Conservation (phyloP, 2,888 invertebrate species). For the Hermaeophaga mercurialis region DNA sequence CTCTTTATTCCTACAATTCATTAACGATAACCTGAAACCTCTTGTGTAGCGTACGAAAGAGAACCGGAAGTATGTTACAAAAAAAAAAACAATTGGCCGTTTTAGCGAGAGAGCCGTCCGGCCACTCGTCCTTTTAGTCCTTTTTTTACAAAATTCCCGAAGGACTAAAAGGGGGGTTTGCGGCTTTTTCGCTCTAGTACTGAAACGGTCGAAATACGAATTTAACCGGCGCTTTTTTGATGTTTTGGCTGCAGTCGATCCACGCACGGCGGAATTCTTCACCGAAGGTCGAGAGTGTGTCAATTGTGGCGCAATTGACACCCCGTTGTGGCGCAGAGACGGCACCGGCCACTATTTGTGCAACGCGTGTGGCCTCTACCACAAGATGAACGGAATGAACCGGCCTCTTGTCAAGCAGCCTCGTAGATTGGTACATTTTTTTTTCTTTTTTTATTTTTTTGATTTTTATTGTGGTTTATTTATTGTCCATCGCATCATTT, state of each 20-base stretch:
- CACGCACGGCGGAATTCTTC: conserved; percentile 57
- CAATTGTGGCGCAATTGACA: conserved; percentile 95
- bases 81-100: too few species aligned
- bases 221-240: too few species aligned
- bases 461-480: conserved; percentile 20
- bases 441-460: conserved; percentile 28
- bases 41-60: too few species aligned
- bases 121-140: too few species aligned
- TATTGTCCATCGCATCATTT: conserved; percentile 19
- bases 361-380: conserved; percentile 99
- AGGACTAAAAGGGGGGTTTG: too few species aligned
- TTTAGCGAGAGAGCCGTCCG: too few species aligned
- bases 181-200: too few species aligned
- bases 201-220: too few species aligned
- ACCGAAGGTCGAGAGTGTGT: conserved; percentile 95
- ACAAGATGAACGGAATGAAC: conserved; percentile 95
- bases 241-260: conserved; percentile 48
- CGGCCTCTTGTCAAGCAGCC: conserved; percentile 90
- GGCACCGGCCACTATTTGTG: conserved; percentile 99
- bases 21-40: too few species aligned
- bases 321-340: conserved; percentile 98
- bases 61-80: too few species aligned
- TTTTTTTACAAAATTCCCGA: too few species aligned
- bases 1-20: too few species aligned
- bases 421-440: conserved; percentile 77